A percentile compares a stretch with the other conserved stretches of the same genome.
phyloP scores from a whole-genome alignment of 2,888 invertebrate species.

The Nowickia ferox region DNA sequence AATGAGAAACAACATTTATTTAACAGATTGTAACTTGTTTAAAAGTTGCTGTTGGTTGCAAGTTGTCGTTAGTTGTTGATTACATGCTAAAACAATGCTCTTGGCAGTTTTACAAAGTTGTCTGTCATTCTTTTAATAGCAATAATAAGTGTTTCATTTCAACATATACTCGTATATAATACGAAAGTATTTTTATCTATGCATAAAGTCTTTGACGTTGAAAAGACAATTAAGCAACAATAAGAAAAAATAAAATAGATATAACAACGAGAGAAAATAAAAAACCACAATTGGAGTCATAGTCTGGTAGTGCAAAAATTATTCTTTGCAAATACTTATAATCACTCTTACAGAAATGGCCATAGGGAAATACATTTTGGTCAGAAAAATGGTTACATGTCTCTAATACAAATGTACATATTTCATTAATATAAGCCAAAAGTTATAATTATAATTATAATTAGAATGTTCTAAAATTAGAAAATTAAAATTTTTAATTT shows the following conservation, averaged over 20 bases:
- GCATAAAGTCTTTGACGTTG: slow-evolving; percentile 9
- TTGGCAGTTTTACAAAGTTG: slow-evolving; percentile 48
- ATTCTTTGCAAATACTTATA: not conserved
- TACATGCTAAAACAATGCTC: slow-evolving; percentile 37
- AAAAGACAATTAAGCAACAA: slow-evolving; percentile 18
- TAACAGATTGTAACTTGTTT: slow-evolving; percentile 22
- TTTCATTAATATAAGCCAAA: no score
- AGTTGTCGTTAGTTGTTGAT: slow-evolving; percentile 21
- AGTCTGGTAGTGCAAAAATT: not conserved
- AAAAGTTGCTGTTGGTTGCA: slow-evolving; percentile 11
- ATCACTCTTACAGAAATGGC: not conserved
- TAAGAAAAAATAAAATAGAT: slow-evolving; percentile 9
- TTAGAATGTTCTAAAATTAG: no score
- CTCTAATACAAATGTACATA: no score
- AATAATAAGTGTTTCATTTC: slow-evolving; percentile 13
- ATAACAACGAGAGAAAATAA: not conserved
- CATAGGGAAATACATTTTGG: no score
- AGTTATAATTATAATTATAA: no score
- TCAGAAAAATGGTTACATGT: no score
- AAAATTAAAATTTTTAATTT: no score
- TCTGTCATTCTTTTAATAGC: slow-evolving; percentile 41
- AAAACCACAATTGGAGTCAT: not conserved
- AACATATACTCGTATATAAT: not conserved
- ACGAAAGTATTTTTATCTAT: not conserved
- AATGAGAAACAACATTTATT: not conserved